Evolutionary conservation across 2,797 vertebrate species (phyloP).

Genomic region (Acanthopagrus latus): DNA sequence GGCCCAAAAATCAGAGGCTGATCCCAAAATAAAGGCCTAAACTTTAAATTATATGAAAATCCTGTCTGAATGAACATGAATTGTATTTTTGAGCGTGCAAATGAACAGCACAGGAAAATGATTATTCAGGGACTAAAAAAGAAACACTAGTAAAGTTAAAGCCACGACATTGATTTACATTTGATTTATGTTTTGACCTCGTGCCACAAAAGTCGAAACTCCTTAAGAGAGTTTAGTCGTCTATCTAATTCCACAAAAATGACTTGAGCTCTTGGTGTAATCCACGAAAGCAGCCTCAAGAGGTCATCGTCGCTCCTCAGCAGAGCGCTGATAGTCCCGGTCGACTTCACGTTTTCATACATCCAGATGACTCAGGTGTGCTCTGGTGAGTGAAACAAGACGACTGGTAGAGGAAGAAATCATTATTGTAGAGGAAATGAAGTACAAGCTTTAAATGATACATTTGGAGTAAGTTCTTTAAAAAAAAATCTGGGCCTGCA

Average conservation of each 20-base stretch:
- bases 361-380: not conserved
- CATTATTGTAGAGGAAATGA: no score
- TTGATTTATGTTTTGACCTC: no score
- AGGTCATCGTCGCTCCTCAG: not conserved
- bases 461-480: no score
- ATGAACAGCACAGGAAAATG: not conserved
- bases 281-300: slow-evolving; percentile 16
- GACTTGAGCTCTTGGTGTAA: not conserved
- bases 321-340: not conserved
- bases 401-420: not conserved
- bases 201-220: not conserved
- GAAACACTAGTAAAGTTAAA: no score
- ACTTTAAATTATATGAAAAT: not conserved
- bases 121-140: no score
- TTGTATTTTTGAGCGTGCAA: not conserved
- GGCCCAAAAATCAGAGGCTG: not conserved
- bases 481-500: no score
- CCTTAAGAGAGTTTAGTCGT: not conserved
- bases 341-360: not conserved
- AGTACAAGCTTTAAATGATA: no score
- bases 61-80: not conserved
- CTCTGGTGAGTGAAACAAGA: not conserved
- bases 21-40: not conserved
- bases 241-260: not conserved
- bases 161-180: no score